Evolutionary conservation across 2,888 invertebrate species (phyloP).

Genomic region (Meta bourneti): DNA sequence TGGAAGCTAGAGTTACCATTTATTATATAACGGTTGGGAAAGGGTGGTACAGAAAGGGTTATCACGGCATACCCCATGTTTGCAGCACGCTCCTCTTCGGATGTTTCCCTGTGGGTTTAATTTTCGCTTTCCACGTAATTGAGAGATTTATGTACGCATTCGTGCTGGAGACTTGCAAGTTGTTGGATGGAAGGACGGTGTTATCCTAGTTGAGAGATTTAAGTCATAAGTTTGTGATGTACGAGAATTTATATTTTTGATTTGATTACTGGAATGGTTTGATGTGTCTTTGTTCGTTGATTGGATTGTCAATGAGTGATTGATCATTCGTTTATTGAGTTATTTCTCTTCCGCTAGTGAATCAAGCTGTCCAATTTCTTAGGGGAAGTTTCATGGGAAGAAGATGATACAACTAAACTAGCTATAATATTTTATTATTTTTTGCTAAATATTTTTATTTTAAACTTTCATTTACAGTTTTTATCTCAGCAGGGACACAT

Average conservation of each 20-base stretch:
- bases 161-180: not conserved
- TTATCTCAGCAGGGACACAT: not conserved
- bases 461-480: no score
- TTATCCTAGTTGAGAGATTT: no score
- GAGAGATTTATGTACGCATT: not conserved
- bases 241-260: not conserved
- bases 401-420: no score
- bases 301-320: not conserved
- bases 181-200: no score
- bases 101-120: not conserved
- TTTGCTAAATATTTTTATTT: no score
- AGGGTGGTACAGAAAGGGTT: not conserved
- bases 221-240: not conserved
- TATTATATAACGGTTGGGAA: not conserved
- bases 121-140: constrained; percentile 11
- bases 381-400: no score
- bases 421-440: not conserved
- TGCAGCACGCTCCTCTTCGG: not conserved
- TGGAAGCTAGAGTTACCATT: not conserved
- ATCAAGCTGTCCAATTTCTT: no score
- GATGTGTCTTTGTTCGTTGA: no score
- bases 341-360: no score
- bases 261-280: no score
- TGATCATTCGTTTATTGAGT: no score
- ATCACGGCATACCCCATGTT: not conserved